These are phyloP conservation scores for Oxyteleia sp. DNA, from an alignment of 2,888 invertebrate species.

Conservation along the genomic window DNA sequence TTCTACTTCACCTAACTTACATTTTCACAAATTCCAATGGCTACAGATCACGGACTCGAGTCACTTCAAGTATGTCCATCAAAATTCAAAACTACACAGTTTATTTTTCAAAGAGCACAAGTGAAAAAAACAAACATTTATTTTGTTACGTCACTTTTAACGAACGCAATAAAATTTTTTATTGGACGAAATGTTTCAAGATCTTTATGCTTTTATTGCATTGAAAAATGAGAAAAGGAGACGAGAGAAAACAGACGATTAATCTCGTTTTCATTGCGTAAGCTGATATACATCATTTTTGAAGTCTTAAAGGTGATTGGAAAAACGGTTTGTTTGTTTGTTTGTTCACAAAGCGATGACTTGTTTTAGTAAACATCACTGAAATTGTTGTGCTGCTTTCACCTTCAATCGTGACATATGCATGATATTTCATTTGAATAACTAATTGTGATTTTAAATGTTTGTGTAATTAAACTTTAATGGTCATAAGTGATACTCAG, in stretches of 20 bases:
- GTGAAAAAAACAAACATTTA: slow-evolving; percentile 14
- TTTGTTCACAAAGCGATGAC: slow-evolving; percentile 39
- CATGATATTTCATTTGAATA: no score
- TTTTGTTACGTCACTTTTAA: slow-evolving; percentile 61
- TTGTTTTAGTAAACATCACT: slow-evolving; percentile 33
- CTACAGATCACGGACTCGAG: slow-evolving; percentile 58
- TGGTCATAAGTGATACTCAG: no score
- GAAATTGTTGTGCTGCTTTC: no score
- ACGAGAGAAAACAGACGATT: slow-evolving; percentile 37
- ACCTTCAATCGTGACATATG: no score
- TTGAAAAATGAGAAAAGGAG: no score
- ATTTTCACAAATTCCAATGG: slow-evolving; percentile 72
- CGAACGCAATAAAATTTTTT: slow-evolving; percentile 59
- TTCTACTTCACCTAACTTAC: slow-evolving; percentile 65
- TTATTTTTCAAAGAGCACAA: slow-evolving; percentile 24
- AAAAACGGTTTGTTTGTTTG: slow-evolving; percentile 16
- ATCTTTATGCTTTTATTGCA: slow-evolving; percentile 65
- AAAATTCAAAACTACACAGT: slow-evolving; percentile 46
- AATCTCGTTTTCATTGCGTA: slow-evolving; percentile 51
- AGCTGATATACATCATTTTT: slow-evolving; percentile 14
- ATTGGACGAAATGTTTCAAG: slow-evolving; percentile 52
- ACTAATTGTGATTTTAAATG: no score
- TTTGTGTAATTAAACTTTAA: no score
- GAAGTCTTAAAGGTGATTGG: not conserved
- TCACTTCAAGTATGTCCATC: slow-evolving; percentile 62